These are phyloP conservation scores for Adelosebastes latens DNA, from an alignment of 2,797 vertebrate genomes.

Conservation along the genomic window DNA sequence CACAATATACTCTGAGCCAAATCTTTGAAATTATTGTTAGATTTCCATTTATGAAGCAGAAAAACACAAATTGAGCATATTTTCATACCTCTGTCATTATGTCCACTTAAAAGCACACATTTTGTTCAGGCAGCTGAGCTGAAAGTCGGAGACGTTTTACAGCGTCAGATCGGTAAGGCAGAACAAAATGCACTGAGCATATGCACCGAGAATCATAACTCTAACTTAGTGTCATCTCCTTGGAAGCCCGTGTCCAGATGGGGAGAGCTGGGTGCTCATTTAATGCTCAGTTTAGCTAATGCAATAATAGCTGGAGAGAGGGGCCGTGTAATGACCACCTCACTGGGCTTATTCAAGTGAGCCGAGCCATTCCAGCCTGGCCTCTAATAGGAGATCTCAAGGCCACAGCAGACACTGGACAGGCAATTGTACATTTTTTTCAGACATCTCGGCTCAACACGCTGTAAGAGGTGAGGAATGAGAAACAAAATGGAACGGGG, in stretches of 20 bases:
- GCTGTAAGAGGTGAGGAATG: slow-evolving; percentile 7
- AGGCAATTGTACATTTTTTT: slow-evolving; percentile 59
- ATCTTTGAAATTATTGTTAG: background rate
- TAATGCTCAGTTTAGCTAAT: slow-evolving; percentile 83
- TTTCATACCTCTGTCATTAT: background rate
- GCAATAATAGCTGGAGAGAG: slow-evolving; percentile 73
- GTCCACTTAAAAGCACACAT: background rate
- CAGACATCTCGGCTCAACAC: slow-evolving; percentile 34
- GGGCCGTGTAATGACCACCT: slow-evolving; percentile 68
- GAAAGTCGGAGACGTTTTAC: slow-evolving; percentile 1
- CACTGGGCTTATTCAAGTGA: slow-evolving; percentile 70
- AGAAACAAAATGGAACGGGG: slow-evolving; percentile 4
- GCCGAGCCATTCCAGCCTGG: slow-evolving; percentile 48
- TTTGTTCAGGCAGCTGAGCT: background rate
- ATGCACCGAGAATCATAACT: slow-evolving; percentile 18
- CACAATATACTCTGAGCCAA: background rate
- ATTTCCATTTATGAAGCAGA: background rate
- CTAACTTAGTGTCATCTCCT: slow-evolving; percentile 27
- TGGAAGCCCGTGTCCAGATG: slow-evolving; percentile 64
- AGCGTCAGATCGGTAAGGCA: background rate
- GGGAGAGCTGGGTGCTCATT: slow-evolving; percentile 71
- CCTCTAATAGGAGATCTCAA: slow-evolving; percentile 65
- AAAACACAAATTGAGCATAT: background rate
- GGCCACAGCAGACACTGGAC: slow-evolving; percentile 47
- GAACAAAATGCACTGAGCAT: slow-evolving; percentile 8